Evolutionary conservation across 1,140 invertebrate genomes (phyloP), one percentile per base, ranked within the genome.

Genomic region (Anoplophora glabripennis): DNA sequence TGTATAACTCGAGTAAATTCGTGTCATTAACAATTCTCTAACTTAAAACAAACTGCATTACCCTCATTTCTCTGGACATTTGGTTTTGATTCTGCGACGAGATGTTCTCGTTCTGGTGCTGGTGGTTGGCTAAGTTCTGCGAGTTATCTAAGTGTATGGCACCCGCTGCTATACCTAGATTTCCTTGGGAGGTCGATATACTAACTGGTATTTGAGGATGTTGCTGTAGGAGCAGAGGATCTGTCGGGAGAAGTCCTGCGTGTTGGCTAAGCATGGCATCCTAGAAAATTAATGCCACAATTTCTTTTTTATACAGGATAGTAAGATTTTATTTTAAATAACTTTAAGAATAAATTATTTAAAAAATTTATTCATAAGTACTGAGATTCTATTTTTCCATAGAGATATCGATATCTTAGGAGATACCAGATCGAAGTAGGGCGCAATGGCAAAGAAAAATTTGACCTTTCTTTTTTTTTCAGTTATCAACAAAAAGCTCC

Each of bases 121-220:
- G 58, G n/a, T 63, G 60, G 21, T 47, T 51, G 7, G 57, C 36
- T 21, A 63, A 12, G 11, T 54, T n/a, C 61, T 67, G 74, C 38
- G 77, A 75, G 7, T 71, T 70, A 36, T 75, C 74, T 37, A 76
- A 49, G 46, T 76, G 74, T 69, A 77, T 74, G 7, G 69, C 66
- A 38, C 70, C 71, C 18, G 72, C 63, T 18, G 74, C 68, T 57
- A 74, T 71, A 8, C 73, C 67, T 40, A 77, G 63, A 59, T 72
- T 75, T 3, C 72, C 72, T 53, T 76, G 74, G 14, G 73, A 65
- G 45, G 69, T 70, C 12, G 70, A 59, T 35, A 73, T 70, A 55
- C 70, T 73, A 36, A 72, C 71, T 12, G 73, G 73, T 53, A 75
- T 72, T 63, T 75, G 73, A 4, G 67, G 57, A 55, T 75, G 71